Base-by-base conservation (phyloP, 2,888 invertebrate genomes). In the Acleris emargana region DNA sequence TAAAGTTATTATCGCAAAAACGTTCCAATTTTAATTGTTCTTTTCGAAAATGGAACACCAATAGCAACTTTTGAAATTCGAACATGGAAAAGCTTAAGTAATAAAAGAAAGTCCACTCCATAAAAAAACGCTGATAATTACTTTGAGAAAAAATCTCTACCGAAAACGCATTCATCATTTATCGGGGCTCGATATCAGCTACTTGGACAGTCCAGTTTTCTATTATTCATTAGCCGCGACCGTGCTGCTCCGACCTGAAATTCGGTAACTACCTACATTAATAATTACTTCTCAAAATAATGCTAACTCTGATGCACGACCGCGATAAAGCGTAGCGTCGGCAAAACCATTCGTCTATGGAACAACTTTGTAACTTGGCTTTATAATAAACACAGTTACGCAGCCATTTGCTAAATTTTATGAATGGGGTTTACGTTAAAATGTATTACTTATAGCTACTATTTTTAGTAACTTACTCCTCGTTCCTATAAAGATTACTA, bases 251-350 rank as follows among this genome's bases (percentile, higher is more conserved):
- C 80, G 84, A 83, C 84, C 89, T 85, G 88, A 91, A 91, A 89
- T 91, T 91, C 91, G 89, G 91, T 89, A 88, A 88, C 88, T 81
- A 81, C 81, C 81, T 80, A 90, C 86, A 89, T 91, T 91, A 90
- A 91, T 92, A 92, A 92, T 92, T 92, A 91, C 91, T 91, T 90
- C 89, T 90, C 91, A 91, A 91, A 90, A 92, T 92, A 92, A 90
- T 90, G 80, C 89, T 86, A 86, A 86, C 79, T 84, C 74, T 70
- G 91, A 92, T 92, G 78, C 91, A 92, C 91, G 91, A 92, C 80
- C 73, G 6, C n/a, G 91, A 91, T 91, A 91, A 84, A 68, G 68
- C 68, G 72, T 67, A 73, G 87, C 87, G 87, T 64, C 68, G 55
- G 67, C 67, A 70, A 66, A 51, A 25, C 38, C n/a, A 25, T 13